Percentiles rank a stretch among this genome's conserved stretches.
These are phyloP conservation scores for Phortica magna DNA, from an alignment of 2,888 invertebrate genomes.

Conservation along the genomic window DNA sequence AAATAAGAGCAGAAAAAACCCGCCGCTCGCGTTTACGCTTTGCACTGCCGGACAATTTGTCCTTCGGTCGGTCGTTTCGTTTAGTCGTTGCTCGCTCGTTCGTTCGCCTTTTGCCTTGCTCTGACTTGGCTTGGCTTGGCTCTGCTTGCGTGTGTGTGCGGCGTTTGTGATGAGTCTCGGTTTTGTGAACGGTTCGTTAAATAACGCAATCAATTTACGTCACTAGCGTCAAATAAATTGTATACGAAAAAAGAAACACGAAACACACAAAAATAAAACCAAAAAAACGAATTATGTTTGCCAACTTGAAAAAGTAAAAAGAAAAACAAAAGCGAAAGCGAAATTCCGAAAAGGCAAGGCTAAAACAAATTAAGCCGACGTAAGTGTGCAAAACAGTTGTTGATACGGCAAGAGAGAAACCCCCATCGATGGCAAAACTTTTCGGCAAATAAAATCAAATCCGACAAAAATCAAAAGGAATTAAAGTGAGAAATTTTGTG, in stretches of 20 bases:
- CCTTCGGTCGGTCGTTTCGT: slow-evolving; percentile 17
- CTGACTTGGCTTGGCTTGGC: slow-evolving; percentile 33
- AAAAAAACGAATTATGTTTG: not conserved
- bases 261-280: not conserved
- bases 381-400: slow-evolving; percentile 3
- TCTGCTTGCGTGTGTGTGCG: slow-evolving; percentile 55
- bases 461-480: too few relatives aligned
- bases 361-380: not conserved
- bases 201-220: slow-evolving; percentile 31
- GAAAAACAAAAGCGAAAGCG: not conserved
- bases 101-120: slow-evolving; percentile 19
- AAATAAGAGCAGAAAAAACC: too few relatives aligned
- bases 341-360: not conserved
- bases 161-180: slow-evolving; percentile 47
- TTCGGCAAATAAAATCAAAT: too few relatives aligned
- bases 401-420: not conserved
- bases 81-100: not conserved
- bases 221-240: slow-evolving; percentile 10
- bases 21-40: not conserved
- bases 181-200: slow-evolving; percentile 41
- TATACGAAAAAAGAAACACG: not conserved
- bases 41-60: slow-evolving; percentile 16
- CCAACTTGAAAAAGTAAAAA: not conserved
- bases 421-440: too few relatives aligned
- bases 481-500: too few relatives aligned